Percentiles rank a stretch among this genome's conserved stretches.
Conservation (phyloP, 2,797 vertebrate species). For the Gephyroberyx darwinii region DNA sequence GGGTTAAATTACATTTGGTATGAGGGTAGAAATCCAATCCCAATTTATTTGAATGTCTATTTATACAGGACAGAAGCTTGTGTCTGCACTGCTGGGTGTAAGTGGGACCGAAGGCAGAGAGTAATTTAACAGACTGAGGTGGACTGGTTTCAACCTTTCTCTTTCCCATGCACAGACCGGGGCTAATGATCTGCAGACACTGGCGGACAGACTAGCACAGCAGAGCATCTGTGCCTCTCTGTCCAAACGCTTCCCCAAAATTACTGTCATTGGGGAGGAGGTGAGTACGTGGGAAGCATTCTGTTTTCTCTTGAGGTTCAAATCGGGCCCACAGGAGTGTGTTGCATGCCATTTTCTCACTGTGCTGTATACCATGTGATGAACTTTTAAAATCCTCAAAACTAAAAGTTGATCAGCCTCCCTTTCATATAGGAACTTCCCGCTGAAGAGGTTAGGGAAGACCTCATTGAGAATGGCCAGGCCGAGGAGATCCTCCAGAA, state of each 20-base stretch:
- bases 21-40: not conserved
- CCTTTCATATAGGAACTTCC: constrained; percentile 85
- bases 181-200: constrained; percentile 92
- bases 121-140: not conserved
- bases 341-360: no score
- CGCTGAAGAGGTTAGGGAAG: constrained; percentile 82
- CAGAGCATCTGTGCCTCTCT: constrained; percentile 94
- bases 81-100: not conserved
- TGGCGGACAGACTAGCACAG: constrained; percentile 93
- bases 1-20: not conserved
- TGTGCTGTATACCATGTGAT: no score
- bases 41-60: no score
- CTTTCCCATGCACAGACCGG: constrained; percentile 81
- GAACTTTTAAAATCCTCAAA: no score
- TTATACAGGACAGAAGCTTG: no score
- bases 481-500: constrained; percentile 89
- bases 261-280: constrained; percentile 98
- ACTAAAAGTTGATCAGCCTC: not conserved
- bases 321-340: not conserved
- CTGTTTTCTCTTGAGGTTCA: no score
- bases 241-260: constrained; percentile 87
- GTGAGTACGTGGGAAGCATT: constrained; percentile 67
- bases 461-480: constrained; percentile 88
- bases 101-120: not conserved
- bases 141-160: not conserved